Evolutionary conservation across 2,888 invertebrate genomes (phyloP).

Genomic region (Drosophila borealis): DNA sequence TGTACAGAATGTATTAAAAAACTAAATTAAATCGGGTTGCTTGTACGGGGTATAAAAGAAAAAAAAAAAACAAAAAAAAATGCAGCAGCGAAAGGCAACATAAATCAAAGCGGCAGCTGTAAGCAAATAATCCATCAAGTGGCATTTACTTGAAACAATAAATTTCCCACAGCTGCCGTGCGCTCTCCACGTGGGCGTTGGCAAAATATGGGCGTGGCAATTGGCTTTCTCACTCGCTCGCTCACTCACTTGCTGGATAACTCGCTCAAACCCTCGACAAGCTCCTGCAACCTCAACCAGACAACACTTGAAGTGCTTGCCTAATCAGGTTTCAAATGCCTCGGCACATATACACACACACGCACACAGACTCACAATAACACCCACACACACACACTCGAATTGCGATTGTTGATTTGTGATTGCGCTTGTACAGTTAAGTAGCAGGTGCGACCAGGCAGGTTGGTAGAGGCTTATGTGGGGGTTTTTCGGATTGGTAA

Average conservation of each 20-base stretch:
- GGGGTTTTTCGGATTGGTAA: conserved; percentile 47
- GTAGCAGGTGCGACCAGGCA: conserved; percentile 19
- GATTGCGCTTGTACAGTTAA: conserved; percentile 22
- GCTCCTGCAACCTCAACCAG: conserved; percentile 23
- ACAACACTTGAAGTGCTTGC: conserved; percentile 75
- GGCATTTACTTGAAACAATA: conserved; percentile 82
- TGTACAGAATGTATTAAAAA: too few species aligned
- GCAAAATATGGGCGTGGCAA: conserved; percentile 31
- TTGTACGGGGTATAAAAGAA: neutral
- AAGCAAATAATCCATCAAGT: conserved; percentile 82
- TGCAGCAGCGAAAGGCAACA: conserved; percentile 9
- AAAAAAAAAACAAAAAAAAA: conserved; percentile 16
- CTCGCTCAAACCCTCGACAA: neutral
- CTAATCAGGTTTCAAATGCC: conserved; percentile 79
- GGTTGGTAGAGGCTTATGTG: conserved; percentile 16
- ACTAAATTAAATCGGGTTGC: neutral
- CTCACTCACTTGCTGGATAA: neutral
- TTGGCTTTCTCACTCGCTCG: conserved; percentile 46
- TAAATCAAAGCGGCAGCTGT: conserved; percentile 64
- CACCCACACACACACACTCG: conserved; percentile 13
- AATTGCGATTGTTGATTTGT: conserved; percentile 18
- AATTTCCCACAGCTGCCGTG: conserved; percentile 68
- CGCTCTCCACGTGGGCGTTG: conserved; percentile 9
- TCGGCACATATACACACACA: conserved; percentile 34
- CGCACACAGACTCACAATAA: conserved; percentile 24